Conservation (phyloP, 2,888 invertebrate genomes). For the Drosophila kokeensis region DNA sequence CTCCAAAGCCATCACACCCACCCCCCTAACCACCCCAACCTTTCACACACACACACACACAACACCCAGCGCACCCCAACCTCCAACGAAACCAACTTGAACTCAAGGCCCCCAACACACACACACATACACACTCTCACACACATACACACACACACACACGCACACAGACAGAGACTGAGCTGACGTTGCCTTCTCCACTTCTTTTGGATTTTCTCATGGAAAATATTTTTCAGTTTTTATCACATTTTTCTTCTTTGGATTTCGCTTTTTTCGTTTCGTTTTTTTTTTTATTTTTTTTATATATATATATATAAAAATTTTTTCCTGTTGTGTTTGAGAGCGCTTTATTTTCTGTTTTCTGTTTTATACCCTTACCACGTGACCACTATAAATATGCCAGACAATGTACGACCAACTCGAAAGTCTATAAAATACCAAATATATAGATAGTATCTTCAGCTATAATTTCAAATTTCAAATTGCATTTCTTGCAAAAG, state of each 20-base stretch:
- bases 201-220: slow-evolving; percentile 82
- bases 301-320: not conserved
- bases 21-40: not conserved
- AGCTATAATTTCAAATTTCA: not conserved
- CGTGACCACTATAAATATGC: slow-evolving; percentile 26
- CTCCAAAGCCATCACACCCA: slow-evolving; percentile 16
- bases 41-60: not conserved
- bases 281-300: slow-evolving; percentile 46
- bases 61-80: slow-evolving; percentile 33
- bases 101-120: slow-evolving; percentile 51
- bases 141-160: slow-evolving; percentile 15
- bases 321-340: slow-evolving; percentile 56
- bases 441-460: not conserved
- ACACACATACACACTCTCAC: slow-evolving; percentile 19
- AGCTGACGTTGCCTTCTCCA: slow-evolving; percentile 50
- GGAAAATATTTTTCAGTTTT: slow-evolving; percentile 83
- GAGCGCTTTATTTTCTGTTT: slow-evolving; percentile 59
- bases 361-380: slow-evolving; percentile 49
- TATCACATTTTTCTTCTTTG: slow-evolving; percentile 81
- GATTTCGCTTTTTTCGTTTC: slow-evolving; percentile 68
- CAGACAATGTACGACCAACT: slow-evolving; percentile 6
- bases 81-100: slow-evolving; percentile 53
- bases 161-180: slow-evolving; percentile 23
- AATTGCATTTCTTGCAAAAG: not conserved
- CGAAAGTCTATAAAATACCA: not conserved